Evolutionary conservation across 1,140 invertebrate species (phyloP).

Genomic region (Lanistes nyassanus): DNA sequence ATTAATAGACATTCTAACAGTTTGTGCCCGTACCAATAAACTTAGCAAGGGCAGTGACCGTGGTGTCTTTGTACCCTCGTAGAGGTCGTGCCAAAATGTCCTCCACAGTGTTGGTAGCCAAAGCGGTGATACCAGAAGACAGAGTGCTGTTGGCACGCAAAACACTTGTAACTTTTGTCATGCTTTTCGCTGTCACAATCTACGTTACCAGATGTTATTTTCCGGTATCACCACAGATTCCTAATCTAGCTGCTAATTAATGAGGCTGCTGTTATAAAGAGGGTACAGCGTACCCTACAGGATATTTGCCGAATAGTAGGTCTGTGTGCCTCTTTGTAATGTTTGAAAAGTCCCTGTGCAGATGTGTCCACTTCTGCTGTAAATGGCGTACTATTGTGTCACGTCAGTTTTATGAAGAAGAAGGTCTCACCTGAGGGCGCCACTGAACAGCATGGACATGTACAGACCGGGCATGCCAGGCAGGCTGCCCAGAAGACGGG

Average conservation of each 20-base stretch:
- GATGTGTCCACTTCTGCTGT: no score
- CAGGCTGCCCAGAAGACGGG: constrained; percentile 77
- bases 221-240: no score
- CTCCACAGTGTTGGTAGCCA: constrained; percentile 88
- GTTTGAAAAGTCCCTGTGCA: no score
- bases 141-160: constrained; percentile 77
- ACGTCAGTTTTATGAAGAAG: no score
- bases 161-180: no score
- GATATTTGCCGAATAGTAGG: no score
- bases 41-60: constrained; percentile 79
- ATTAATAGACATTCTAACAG: no score
- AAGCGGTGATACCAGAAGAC: constrained; percentile 88
- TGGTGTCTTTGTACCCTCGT: constrained; percentile 76
- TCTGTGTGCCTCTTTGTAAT: no score
- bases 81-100: constrained; percentile 81
- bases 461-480: constrained; percentile 87
- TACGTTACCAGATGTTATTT: no score
- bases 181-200: no score
- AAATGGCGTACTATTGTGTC: no score
- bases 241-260: background rate
- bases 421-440: constrained; percentile 82
- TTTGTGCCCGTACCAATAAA: constrained; percentile 49
- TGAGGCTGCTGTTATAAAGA: background rate
- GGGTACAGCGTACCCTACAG: background rate
- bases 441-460: constrained; percentile 86